Percentiles rank a stretch among this genome's conserved stretches.
phyloP scores from a whole-genome alignment of 1,140 invertebrate species.

The Plutomurus gul region DNA sequence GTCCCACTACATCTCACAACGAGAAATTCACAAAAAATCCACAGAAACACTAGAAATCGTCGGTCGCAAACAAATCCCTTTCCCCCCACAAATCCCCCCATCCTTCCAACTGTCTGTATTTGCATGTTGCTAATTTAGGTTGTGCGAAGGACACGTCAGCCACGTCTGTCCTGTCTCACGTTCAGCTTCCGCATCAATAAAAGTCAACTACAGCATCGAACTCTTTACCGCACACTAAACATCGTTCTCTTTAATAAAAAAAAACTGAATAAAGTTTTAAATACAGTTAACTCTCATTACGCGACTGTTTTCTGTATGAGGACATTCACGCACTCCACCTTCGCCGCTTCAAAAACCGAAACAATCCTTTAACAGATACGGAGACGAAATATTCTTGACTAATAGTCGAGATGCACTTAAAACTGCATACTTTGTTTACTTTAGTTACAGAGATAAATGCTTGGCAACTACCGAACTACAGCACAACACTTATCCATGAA shows the following conservation, averaged over 20 bases:
- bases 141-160: too few species aligned
- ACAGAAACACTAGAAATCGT: background rate
- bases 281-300: too few species aligned
- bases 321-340: background rate
- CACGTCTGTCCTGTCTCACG: too few species aligned
- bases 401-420: background rate
- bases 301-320: too few species aligned
- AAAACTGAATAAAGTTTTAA: too few species aligned
- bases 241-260: too few species aligned
- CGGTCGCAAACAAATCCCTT: background rate
- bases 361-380: background rate
- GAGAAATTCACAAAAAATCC: slow-evolving; percentile 33
- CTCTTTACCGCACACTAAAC: too few species aligned
- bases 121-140: too few species aligned
- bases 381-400: background rate
- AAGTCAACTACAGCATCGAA: too few species aligned
- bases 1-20: slow-evolving; percentile 3
- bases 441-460: background rate
- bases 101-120: too few species aligned
- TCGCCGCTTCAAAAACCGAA: too few species aligned
- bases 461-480: background rate
- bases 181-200: too few species aligned
- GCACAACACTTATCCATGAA: background rate
- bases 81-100: background rate
- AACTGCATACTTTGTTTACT: slow-evolving; percentile 4